Evolutionary conservation across 53 echinoderm and acorn worm species (phyloP).

Genomic region (Antedon mediterranea): DNA sequence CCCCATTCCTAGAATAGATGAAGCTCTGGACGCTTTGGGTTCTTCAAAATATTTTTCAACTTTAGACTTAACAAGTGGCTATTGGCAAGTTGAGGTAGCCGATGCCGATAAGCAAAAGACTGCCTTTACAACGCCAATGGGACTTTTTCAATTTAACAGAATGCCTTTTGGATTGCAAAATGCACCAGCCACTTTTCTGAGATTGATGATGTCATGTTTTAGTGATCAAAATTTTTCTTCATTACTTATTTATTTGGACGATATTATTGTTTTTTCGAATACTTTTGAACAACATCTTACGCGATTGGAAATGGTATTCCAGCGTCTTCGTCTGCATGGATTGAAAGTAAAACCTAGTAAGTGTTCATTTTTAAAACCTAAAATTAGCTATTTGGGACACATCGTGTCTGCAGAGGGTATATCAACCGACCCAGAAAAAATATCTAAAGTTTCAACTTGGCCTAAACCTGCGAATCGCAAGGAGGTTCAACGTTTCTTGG

Average conservation of each 20-base stretch:
- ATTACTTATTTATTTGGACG: conserved; percentile 9
- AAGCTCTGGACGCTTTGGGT: conserved; percentile 20
- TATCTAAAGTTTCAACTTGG: background rate
- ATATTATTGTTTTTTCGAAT: conserved; percentile 3
- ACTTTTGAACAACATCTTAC: conserved; percentile 2
- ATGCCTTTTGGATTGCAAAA: conserved; percentile 17
- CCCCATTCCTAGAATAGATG: conserved; percentile 28
- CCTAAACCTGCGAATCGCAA: background rate
- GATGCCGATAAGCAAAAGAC: conserved; percentile 21
- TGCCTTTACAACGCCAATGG: conserved; percentile 10
- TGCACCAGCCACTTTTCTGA: conserved; percentile 10
- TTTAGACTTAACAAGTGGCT: conserved; percentile 14
- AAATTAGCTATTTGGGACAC: conserved; percentile 8
- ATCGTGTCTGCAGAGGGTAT: conserved; percentile 7
- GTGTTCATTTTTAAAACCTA: background rate
- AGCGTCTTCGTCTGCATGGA: background rate
- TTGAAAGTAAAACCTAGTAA: conserved; percentile 4
- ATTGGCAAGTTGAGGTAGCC: conserved; percentile 20
- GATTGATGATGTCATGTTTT: background rate
- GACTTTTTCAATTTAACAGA: conserved; percentile 8
- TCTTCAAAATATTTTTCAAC: conserved; percentile 19
- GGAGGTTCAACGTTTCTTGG: background rate
- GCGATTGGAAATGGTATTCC: background rate
- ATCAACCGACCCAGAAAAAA: background rate
- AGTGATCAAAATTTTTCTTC: conserved; percentile 3